phyloP scores from a whole-genome alignment of 2,888 invertebrate genomes.

The Coelopa pilipes region DNA sequence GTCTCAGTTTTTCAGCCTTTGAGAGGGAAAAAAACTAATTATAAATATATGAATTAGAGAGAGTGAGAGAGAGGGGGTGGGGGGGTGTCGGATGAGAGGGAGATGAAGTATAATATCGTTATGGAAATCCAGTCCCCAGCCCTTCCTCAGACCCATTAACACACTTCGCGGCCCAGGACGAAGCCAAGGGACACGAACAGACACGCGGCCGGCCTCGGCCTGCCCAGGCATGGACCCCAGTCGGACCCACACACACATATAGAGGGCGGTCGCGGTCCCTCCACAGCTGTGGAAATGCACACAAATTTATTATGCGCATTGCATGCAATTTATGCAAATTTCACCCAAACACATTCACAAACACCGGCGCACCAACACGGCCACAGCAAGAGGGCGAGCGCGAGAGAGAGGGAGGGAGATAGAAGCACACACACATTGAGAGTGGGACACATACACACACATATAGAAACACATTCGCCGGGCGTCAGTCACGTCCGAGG shows the following conservation, averaged over 20 bases:
- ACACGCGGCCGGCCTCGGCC: neutral
- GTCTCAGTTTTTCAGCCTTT: too few relatives aligned
- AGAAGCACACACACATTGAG: too few relatives aligned
- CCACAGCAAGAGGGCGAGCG: neutral
- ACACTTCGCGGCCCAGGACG: neutral
- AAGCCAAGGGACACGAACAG: neutral
- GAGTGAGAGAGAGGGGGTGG: too few relatives aligned
- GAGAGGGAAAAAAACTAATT: too few relatives aligned
- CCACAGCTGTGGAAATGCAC: conserved; percentile 8
- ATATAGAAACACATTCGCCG: neutral
- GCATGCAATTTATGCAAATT: conserved; percentile 34
- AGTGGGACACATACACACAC: conserved; percentile 1
- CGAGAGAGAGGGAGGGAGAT: neutral
- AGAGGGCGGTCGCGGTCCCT: too few relatives aligned
- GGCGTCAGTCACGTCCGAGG: neutral
- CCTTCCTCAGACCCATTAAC: neutral
- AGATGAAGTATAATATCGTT: conserved; percentile 28
- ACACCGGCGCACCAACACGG: conserved; percentile 2
- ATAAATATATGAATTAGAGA: too few relatives aligned
- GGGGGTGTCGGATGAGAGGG: too few relatives aligned
- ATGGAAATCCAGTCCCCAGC: conserved; percentile 23
- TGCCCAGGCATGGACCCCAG: too few relatives aligned
- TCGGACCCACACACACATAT: too few relatives aligned
- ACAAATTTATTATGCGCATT: conserved; percentile 16
- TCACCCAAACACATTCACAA: conserved; percentile 9